Evolutionary conservation across 2,797 vertebrate genomes (phyloP).

Genomic region (Malacoraja senta): DNA sequence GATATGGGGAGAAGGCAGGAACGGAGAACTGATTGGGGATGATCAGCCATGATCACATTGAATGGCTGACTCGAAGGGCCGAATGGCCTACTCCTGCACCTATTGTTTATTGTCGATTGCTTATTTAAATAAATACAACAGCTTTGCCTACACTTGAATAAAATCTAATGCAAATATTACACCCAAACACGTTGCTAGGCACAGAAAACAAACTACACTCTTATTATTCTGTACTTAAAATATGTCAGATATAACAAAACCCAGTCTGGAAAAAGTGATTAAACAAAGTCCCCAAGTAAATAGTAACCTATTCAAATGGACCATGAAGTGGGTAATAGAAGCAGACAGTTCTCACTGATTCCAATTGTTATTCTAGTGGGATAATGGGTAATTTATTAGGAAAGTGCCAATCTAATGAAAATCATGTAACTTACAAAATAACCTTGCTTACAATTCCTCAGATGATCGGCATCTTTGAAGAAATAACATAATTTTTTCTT

Average conservation of each 20-base stretch:
- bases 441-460: not conserved
- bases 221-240: not conserved
- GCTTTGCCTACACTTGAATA: not conserved
- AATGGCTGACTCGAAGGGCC: no score
- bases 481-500: not conserved
- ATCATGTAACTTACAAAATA: not conserved
- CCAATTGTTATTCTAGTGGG: not conserved
- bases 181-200: not conserved
- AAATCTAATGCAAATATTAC: conserved; percentile 15
- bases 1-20: no score
- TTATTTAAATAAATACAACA: not conserved
- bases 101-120: no score
- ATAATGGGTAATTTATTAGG: not conserved
- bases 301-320: not conserved
- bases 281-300: not conserved
- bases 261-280: not conserved
- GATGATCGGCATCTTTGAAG: not conserved
- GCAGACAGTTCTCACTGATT: not conserved
- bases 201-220: not conserved
- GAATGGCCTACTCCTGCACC: no score
- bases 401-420: not conserved
- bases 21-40: no score
- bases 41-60: no score
- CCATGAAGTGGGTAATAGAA: not conserved
- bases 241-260: not conserved